These are phyloP conservation scores for Hephaestus fuliginosus DNA, from an alignment of 2,797 vertebrate genomes.

Conservation along the genomic window DNA sequence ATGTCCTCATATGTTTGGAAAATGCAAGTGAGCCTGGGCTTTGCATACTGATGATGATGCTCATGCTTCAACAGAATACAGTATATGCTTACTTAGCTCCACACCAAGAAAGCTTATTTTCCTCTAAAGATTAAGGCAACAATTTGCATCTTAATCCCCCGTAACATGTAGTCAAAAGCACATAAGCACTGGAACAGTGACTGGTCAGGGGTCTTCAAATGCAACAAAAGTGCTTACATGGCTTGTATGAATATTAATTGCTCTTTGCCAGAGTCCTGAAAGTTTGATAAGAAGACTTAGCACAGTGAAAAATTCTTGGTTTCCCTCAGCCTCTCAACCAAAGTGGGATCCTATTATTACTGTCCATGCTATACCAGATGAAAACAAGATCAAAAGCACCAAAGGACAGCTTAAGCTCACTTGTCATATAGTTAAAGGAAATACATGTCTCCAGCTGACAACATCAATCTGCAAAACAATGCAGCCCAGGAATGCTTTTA, in stretches of 20 bases:
- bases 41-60: conserved; percentile 64
- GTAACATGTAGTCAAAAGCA: conserved; percentile 57
- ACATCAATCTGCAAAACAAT: conserved; percentile 9
- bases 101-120: conserved; percentile 59
- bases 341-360: conserved; percentile 25
- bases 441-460: conserved; percentile 34
- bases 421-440: not conserved
- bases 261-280: conserved; percentile 37
- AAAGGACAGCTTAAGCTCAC: conserved; percentile 28
- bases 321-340: conserved; percentile 34
- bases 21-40: conserved; percentile 39
- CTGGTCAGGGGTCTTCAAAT: conserved; percentile 53
- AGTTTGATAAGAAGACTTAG: conserved; percentile 59
- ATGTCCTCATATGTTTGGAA: conserved; percentile 31
- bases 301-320: conserved; percentile 3
- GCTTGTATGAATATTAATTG: conserved; percentile 60
- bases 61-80: conserved; percentile 34
- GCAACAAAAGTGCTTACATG: conserved; percentile 70
- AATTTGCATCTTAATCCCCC: conserved; percentile 75
- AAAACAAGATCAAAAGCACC: conserved; percentile 49
- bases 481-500: conserved; percentile 9
- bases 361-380: not conserved
- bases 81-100: conserved; percentile 55
- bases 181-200: conserved; percentile 36
- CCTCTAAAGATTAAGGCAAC: conserved; percentile 69